Evolutionary conservation across 2,888 invertebrate species (phyloP).

Genomic region (Sclerodermus sp.): DNA sequence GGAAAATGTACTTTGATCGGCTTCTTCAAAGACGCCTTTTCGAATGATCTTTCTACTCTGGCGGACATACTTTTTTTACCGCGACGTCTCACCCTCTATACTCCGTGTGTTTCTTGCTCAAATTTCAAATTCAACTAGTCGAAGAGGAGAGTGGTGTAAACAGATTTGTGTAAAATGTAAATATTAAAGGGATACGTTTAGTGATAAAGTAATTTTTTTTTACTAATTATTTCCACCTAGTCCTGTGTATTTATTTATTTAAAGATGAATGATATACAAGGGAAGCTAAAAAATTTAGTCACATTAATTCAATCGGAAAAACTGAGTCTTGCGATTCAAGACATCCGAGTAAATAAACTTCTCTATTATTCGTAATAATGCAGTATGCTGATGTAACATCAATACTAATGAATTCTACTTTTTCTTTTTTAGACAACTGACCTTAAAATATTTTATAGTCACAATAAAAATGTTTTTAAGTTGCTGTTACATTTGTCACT

Average conservation of each 20-base stretch:
- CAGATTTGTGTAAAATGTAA: no score
- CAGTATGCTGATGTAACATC: not conserved
- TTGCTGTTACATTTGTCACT: constrained; percentile 37
- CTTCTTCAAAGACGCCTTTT: no score
- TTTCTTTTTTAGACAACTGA: constrained; percentile 24
- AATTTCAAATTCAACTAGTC: no score
- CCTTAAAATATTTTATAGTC: constrained; percentile 2
- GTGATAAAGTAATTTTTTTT: no score
- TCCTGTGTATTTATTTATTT: not conserved
- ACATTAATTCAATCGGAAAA: constrained; percentile 18
- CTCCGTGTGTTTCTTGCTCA: no score
- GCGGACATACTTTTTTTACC: no score
- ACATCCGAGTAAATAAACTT: constrained; percentile 20
- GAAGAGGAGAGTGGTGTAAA: no score
- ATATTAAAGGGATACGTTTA: no score
- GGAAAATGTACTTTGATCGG: no score
- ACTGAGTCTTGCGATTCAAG: constrained; percentile 14
- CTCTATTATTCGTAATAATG: not conserved
- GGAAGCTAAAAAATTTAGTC: constrained; percentile 25
- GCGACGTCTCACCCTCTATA: no score
- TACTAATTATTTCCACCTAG: no score
- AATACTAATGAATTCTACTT: not conserved
- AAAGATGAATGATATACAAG: constrained; percentile 3
- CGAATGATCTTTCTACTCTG: no score
- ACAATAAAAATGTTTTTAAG: constrained; percentile 33